phyloP scores from a whole-genome alignment of 2,797 vertebrate genomes.

The Thripadectes ignobilis region DNA sequence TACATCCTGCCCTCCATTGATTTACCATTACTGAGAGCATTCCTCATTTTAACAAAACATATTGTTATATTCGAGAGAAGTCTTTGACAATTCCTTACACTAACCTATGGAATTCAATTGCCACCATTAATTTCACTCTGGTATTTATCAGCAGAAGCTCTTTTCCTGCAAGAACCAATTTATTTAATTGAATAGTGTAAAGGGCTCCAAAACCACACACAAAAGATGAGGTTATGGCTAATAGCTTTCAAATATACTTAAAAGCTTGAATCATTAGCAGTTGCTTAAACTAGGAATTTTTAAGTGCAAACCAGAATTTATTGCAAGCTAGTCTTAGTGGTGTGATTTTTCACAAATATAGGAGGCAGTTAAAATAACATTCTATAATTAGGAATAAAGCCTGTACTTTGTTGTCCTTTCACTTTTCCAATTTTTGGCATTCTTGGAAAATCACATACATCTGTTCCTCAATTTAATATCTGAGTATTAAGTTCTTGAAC shows the following conservation, averaged over 20 bases:
- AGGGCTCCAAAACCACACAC: conserved; percentile 44
- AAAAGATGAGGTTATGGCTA: conserved; percentile 35
- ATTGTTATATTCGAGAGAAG: conserved; percentile 36
- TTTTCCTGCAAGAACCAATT: conserved; percentile 56
- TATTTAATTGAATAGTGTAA: conserved; percentile 63
- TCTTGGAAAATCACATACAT: background rate
- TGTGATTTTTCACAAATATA: background rate
- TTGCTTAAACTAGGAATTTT: background rate
- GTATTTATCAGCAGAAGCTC: conserved; percentile 60
- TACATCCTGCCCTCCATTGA: background rate
- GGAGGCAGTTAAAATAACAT: background rate
- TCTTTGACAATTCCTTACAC: conserved; percentile 35
- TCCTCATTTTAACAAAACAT: conserved; percentile 37
- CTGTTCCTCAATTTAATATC: background rate
- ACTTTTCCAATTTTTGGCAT: background rate
- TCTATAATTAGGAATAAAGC: background rate
- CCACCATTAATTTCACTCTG: conserved; percentile 49
- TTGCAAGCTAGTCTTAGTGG: background rate
- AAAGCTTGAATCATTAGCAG: conserved; percentile 29
- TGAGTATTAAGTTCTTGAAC: background rate
- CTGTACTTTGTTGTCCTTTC: background rate
- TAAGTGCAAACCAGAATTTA: background rate
- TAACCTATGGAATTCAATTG: conserved; percentile 58
- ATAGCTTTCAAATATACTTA: conserved; percentile 60
- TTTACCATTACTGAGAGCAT: conserved; percentile 29